Percentiles rank a stretch among this genome's conserved stretches.
These are phyloP conservation scores for Euproctis similis DNA, from an alignment of 2,888 invertebrate species.

Conservation along the genomic window DNA sequence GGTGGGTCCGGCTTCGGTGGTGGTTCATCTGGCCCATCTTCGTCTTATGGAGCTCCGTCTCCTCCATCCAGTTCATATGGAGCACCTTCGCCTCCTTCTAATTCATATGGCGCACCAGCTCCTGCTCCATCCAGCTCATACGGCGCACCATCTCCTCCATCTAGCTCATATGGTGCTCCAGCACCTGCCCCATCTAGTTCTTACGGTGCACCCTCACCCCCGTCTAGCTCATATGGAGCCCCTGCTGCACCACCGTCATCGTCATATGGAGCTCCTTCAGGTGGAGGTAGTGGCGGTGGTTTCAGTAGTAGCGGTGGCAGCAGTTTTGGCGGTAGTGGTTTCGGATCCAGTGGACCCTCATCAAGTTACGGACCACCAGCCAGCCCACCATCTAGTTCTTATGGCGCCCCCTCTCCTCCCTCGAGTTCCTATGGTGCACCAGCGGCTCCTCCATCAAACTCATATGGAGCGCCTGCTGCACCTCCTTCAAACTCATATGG, in stretches of 20 bases:
- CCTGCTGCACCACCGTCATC: constrained; percentile 39
- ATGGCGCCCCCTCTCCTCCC: constrained; percentile 34
- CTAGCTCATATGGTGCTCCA: constrained; percentile 36
- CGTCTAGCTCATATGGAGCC: constrained; percentile 26
- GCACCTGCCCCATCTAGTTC: constrained; percentile 33
- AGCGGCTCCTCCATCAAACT: constrained; percentile 29
- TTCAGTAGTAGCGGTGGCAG: constrained; percentile 35
- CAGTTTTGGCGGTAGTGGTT: constrained; percentile 26
- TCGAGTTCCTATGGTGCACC: constrained; percentile 56
- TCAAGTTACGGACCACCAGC: constrained; percentile 59
- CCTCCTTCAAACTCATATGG: background rate
- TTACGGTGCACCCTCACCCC: background rate
- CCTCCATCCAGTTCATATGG: constrained; percentile 60
- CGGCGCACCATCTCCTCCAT: constrained; percentile 3
- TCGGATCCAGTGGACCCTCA: constrained; percentile 37
- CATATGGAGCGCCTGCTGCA: background rate
- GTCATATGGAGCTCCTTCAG: constrained; percentile 45
- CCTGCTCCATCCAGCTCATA: constrained; percentile 25
- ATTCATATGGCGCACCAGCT: constrained; percentile 71
- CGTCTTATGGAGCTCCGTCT: constrained; percentile 30
- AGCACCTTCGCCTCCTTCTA: constrained; percentile 46
- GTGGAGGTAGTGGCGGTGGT: constrained; percentile 30
- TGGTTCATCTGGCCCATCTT: constrained; percentile 46
- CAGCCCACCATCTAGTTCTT: constrained; percentile 51
- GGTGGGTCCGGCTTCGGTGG: constrained; percentile 37